A percentile compares a stretch with the other conserved stretches of the same genome.
Evolutionary conservation across 2,113 vertebrate species (phyloP).

Genomic region (Hoplias malabaricus): DNA sequence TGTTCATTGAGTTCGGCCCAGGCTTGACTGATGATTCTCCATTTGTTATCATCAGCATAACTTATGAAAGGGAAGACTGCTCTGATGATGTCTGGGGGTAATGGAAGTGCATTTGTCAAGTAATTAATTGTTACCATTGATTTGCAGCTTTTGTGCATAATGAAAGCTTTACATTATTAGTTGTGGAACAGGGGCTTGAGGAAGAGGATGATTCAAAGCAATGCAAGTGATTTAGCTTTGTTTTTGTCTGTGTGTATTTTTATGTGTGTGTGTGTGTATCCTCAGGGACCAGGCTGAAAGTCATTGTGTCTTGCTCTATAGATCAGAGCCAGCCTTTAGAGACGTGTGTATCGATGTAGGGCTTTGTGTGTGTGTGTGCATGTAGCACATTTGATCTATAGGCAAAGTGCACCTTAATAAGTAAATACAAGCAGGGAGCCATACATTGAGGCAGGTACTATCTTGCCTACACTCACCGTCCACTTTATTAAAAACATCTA

Average conservation of each 20-base stretch:
- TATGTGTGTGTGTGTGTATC: slow-evolving; percentile 32
- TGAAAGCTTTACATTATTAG: slow-evolving; percentile 41
- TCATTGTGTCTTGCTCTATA: slow-evolving; percentile 15
- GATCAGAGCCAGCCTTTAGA: slow-evolving; percentile 30
- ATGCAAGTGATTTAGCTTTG: slow-evolving; percentile 29
- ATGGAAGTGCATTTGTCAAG: slow-evolving; percentile 44
- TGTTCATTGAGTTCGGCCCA: slow-evolving; percentile 27
- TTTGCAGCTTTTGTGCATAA: slow-evolving; percentile 38
- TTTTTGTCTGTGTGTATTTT: slow-evolving; percentile 4
- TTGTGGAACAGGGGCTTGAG: slow-evolving; percentile 21
- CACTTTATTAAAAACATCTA: no score
- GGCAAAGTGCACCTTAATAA: neutral
- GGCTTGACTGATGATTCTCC: slow-evolving; percentile 45
- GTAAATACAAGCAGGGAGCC: neutral
- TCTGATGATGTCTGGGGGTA: slow-evolving; percentile 31
- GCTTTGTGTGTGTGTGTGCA: slow-evolving; percentile 10
- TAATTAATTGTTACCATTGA: slow-evolving; percentile 50
- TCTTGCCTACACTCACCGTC: neutral
- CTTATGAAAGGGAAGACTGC: slow-evolving; percentile 27
- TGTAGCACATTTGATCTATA: neutral
- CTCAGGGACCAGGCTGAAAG: neutral
- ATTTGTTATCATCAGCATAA: slow-evolving; percentile 47
- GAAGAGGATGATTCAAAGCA: slow-evolving; percentile 27
- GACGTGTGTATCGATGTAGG: neutral
- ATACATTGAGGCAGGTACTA: neutral